Percentiles rank a stretch among this genome's conserved stretches.
These are phyloP conservation scores for Cotesia congregata DNA, from an alignment of 2,888 invertebrate species.

Conservation along the genomic window DNA sequence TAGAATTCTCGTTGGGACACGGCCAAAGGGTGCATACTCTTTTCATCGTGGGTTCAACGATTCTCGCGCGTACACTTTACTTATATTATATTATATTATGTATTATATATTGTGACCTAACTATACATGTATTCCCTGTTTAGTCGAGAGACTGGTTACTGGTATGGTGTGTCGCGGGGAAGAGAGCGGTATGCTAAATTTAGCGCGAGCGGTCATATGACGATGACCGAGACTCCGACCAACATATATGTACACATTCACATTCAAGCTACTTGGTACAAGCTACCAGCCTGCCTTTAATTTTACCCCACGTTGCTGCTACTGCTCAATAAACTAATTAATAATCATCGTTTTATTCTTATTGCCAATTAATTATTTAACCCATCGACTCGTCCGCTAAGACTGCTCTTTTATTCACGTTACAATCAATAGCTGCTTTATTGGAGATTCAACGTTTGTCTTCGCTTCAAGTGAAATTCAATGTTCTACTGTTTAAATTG, in stretches of 20 bases:
- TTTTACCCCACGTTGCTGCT: background rate
- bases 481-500: background rate
- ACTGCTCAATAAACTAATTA: conserved; percentile 20
- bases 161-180: background rate
- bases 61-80: conserved; percentile 21
- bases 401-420: background rate
- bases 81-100: background rate
- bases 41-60: conserved; percentile 38
- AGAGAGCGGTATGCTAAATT: conserved; percentile 26
- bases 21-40: conserved; percentile 34
- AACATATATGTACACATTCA: conserved; percentile 6
- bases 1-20: conserved; percentile 19
- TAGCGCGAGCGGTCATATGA: conserved; percentile 26
- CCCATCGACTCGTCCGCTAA: background rate
- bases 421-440: background rate
- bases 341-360: background rate
- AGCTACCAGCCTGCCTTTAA: background rate
- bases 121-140: background rate
- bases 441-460: background rate
- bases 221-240: conserved; percentile 31
- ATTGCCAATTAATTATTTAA: background rate
- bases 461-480: background rate
- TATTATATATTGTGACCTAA: background rate
- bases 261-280: conserved; percentile 46
- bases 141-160: background rate